A percentile compares a stretch with the other conserved stretches of the same genome.
phyloP scores from a whole-genome alignment of 2,113 vertebrate species.

The Rhizomys pruinosus region DNA sequence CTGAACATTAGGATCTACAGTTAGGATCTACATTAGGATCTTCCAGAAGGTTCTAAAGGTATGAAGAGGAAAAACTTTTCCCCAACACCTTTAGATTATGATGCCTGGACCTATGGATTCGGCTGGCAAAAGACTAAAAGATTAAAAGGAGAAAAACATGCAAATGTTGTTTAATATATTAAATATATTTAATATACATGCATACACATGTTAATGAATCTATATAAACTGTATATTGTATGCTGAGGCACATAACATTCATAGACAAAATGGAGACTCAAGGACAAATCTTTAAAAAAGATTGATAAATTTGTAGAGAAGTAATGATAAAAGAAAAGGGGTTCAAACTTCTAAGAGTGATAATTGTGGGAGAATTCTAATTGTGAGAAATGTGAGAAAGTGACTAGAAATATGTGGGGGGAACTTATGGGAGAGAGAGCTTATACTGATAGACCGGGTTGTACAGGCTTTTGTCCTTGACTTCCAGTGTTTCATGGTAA shows the following conservation, averaged over 20 bases:
- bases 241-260: not conserved
- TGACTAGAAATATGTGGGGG: not conserved
- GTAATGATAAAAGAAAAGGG: not conserved
- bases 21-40: too few relatives aligned
- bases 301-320: not conserved
- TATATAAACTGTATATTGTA: not conserved
- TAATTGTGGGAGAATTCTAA: too few relatives aligned
- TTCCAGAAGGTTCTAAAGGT: not conserved
- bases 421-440: not conserved
- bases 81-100: not conserved
- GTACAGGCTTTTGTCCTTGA: not conserved
- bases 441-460: not conserved
- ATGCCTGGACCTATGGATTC: not conserved
- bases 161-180: not conserved
- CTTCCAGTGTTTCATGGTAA: not conserved
- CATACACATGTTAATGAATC: not conserved
- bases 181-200: not conserved
- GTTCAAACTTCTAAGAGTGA: not conserved
- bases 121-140: not conserved
- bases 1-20: not conserved
- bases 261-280: not conserved
- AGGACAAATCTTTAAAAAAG: not conserved
- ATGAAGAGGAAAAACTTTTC: not conserved
- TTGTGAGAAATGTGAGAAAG: not conserved
- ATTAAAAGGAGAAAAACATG: not conserved